phyloP scores from a whole-genome alignment of 2,113 vertebrate genomes.

The Globicephala melas region DNA sequence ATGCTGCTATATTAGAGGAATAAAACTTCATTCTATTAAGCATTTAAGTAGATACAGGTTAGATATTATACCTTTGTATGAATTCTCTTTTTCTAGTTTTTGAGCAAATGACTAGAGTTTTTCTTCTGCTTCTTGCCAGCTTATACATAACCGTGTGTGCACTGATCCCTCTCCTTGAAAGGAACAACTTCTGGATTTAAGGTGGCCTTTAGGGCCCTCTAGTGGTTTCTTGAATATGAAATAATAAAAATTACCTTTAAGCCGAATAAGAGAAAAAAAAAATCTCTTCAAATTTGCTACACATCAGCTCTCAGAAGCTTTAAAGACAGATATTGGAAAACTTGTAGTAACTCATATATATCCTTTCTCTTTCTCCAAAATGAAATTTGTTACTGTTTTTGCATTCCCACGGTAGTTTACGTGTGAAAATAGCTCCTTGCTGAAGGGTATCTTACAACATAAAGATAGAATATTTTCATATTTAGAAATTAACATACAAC shows the following conservation, averaged over 20 bases:
- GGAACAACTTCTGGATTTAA: background rate
- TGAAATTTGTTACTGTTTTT: background rate
- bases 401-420: background rate
- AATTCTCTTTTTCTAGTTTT: background rate
- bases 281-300: background rate
- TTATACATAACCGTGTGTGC: fast-evolving
- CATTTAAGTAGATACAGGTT: background rate
- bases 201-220: slow-evolving; percentile 56
- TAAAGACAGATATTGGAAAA: slow-evolving; percentile 4
- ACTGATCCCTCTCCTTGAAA: background rate
- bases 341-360: background rate
- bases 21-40: background rate
- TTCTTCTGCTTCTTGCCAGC: background rate
- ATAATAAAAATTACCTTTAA: background rate
- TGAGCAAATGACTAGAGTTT: background rate
- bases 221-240: background rate
- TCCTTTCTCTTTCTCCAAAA: background rate
- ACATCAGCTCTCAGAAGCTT: background rate
- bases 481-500: background rate
- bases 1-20: background rate
- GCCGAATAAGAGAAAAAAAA: background rate
- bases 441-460: background rate
- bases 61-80: background rate
- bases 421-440: background rate
- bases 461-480: background rate